A percentile compares a stretch with the other conserved stretches of the same genome.
Evolutionary conservation across 2,113 vertebrate genomes (phyloP).

Genomic region (Polypterus bichir): DNA sequence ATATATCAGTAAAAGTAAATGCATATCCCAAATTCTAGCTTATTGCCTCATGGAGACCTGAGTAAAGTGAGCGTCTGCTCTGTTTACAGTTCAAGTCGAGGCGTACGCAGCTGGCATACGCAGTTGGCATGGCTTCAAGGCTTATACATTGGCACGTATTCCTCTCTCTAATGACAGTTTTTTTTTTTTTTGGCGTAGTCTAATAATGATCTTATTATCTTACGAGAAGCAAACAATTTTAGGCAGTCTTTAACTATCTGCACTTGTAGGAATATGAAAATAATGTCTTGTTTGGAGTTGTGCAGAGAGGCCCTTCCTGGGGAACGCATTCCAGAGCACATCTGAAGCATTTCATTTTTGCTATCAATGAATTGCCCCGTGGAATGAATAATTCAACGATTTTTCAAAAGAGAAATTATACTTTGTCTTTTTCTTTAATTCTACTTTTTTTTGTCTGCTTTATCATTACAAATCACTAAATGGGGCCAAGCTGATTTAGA

Average conservation of each 20-base stretch:
- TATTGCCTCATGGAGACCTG: no score
- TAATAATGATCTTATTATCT: background rate
- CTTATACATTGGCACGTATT: background rate
- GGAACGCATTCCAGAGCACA: conserved; percentile 1
- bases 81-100: no score
- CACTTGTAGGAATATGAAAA: background rate
- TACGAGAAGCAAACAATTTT: background rate
- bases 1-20: no score
- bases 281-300: background rate
- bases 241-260: background rate
- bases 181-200: background rate
- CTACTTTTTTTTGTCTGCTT: no score
- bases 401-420: no score
- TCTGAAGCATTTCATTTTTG: background rate
- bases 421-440: no score
- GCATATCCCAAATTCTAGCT: no score
- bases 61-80: no score
- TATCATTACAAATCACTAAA: no score
- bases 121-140: background rate
- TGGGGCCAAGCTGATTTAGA: no score
- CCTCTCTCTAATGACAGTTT: background rate
- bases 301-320: background rate
- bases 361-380: background rate
- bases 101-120: background rate
- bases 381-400: background rate